phyloP scores from a whole-genome alignment of 1,140 invertebrate species.

The Drosophila tsacasi region DNA sequence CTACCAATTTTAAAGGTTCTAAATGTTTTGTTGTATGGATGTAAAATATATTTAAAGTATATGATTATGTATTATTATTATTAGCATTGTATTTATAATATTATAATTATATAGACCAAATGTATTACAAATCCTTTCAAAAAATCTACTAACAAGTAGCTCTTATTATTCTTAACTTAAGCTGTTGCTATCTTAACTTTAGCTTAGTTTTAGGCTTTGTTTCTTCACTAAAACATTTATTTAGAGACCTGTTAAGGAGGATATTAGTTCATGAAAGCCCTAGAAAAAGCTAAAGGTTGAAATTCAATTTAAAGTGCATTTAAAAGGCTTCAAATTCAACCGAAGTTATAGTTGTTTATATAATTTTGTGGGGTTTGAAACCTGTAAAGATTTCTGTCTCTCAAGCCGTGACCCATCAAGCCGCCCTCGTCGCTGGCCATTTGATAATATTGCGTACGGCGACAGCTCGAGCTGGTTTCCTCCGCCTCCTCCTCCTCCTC shows the following conservation, averaged over 20 bases:
- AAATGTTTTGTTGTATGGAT: no score
- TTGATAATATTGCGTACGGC: conserved; percentile 57
- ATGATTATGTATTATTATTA: no score
- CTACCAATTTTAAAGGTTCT: no score
- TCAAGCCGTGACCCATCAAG: neutral
- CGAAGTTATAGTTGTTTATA: neutral
- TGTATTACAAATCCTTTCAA: no score
- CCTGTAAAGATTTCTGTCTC: neutral
- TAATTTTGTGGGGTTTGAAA: neutral
- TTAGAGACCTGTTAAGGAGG: neutral
- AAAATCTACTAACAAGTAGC: no score
- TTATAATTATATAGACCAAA: no score
- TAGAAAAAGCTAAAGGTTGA: neutral
- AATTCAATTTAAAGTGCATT: neutral
- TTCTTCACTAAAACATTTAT: neutral
- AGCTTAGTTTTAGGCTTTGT: neutral
- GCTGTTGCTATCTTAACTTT: neutral
- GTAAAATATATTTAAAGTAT: no score
- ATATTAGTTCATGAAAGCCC: no score
- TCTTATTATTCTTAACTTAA: no score
- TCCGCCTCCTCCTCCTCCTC: neutral
- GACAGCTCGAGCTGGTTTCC: conserved; percentile 50
- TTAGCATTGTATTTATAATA: no score
- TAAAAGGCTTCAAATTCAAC: neutral
- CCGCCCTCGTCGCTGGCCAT: conserved; percentile 36